Percentiles rank a stretch among this genome's conserved stretches.
Evolutionary conservation across 2,797 vertebrate species (phyloP).

Genomic region (Heterohyrax brucei): DNA sequence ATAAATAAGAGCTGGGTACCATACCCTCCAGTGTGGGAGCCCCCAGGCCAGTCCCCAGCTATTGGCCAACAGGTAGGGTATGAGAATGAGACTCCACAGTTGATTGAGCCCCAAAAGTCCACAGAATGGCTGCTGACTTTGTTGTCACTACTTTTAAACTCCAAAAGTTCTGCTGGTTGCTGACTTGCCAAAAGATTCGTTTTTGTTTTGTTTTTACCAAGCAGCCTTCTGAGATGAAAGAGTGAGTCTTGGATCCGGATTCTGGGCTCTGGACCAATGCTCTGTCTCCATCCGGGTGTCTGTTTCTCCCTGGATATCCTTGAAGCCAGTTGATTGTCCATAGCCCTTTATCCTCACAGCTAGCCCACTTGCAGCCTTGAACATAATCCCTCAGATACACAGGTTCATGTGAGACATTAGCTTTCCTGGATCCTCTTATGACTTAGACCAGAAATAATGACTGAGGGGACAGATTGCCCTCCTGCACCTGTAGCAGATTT

Average conservation of each 20-base stretch:
- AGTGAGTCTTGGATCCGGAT: neutral
- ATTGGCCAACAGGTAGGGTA: neutral
- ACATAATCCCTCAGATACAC: neutral
- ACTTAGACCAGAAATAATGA: constrained; percentile 54
- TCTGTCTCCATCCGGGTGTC: neutral
- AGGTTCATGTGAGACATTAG: neutral
- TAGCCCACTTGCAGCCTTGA: neutral
- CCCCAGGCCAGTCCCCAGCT: neutral
- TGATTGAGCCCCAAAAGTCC: neutral
- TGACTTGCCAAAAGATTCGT: neutral
- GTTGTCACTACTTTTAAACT: neutral
- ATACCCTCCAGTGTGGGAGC: neutral
- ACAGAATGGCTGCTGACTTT: neutral
- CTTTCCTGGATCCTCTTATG: constrained; percentile 19
- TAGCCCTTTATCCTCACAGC: neutral
- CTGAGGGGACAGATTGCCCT: neutral
- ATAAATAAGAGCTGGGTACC: neutral
- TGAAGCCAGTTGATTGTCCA: neutral
- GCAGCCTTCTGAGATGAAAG: neutral
- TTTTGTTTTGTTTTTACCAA: neutral
- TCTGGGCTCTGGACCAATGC: neutral
- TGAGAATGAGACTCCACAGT: neutral
- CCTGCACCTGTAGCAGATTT: neutral
- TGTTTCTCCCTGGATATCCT: constrained; percentile 1
- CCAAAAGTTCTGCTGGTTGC: neutral